Evolutionary conservation across 2,888 invertebrate genomes (phyloP).

Genomic region (Therioaphis trifolii): DNA sequence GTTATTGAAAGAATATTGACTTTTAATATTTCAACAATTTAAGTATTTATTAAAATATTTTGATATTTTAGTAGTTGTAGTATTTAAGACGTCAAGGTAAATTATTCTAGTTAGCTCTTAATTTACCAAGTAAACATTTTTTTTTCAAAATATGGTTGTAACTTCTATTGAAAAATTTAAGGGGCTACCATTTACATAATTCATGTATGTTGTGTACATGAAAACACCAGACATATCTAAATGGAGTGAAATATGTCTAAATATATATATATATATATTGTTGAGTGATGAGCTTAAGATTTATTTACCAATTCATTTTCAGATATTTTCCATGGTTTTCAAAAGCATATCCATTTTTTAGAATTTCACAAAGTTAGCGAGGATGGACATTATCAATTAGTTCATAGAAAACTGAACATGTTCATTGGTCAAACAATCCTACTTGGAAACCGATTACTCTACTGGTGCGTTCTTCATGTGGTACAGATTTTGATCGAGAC

Average conservation of each 20-base stretch:
- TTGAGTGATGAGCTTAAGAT: neutral
- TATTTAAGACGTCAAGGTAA: too few species aligned
- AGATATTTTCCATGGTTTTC: slow-evolving; percentile 65
- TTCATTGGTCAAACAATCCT: slow-evolving; percentile 71
- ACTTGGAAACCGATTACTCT: slow-evolving; percentile 71
- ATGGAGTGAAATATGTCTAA: slow-evolving; percentile 70
- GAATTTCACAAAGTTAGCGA: slow-evolving; percentile 70
- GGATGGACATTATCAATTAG: slow-evolving; percentile 70
- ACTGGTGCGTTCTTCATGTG: slow-evolving; percentile 70
- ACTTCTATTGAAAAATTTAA: too few species aligned
- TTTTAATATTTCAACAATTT: too few species aligned
- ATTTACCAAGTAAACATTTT: too few species aligned
- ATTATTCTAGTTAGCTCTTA: too few species aligned
- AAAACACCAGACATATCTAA: slow-evolving; percentile 68
- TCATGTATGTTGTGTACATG: slow-evolving; percentile 71
- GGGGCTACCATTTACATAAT: slow-evolving; percentile 68
- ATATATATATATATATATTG: slow-evolving; percentile 68
- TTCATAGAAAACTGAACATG: slow-evolving; percentile 72
- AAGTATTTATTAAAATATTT: too few species aligned
- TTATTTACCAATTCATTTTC: slow-evolving; percentile 60
- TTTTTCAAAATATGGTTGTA: too few species aligned
- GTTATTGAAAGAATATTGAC: too few species aligned
- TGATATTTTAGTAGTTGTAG: too few species aligned
- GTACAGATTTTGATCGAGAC: slow-evolving; percentile 71
- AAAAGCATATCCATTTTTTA: slow-evolving; percentile 67